phyloP scores from a whole-genome alignment of 2,797 vertebrate genomes.

The Pachyuromys duprasi region DNA sequence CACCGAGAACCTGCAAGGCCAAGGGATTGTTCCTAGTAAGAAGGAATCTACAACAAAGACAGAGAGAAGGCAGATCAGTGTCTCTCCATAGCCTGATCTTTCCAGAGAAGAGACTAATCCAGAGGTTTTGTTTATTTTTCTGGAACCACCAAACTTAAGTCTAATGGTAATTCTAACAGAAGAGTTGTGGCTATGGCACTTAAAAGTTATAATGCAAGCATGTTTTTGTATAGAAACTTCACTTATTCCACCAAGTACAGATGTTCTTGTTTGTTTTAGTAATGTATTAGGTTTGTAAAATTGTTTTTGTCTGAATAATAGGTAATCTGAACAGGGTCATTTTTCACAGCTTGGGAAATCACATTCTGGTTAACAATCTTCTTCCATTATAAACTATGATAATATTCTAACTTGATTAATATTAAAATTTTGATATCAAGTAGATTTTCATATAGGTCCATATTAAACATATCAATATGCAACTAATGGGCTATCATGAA shows the following conservation, averaged over 20 bases:
- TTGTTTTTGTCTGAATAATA: conserved; percentile 33
- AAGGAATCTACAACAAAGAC: conserved; percentile 24
- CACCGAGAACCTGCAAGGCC: neutral
- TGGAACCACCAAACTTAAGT: conserved; percentile 12
- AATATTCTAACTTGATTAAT: conserved; percentile 52
- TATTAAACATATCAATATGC: conserved; percentile 26
- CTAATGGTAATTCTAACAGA: conserved; percentile 28
- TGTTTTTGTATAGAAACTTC: conserved; percentile 21
- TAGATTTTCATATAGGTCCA: conserved; percentile 51
- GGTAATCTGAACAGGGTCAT: conserved; percentile 7
- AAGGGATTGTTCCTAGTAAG: neutral
- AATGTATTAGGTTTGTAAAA: conserved; percentile 19
- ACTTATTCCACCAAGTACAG: conserved; percentile 31
- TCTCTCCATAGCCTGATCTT: neutral
- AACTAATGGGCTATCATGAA: conserved; percentile 4
- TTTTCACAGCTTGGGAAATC: conserved; percentile 35
- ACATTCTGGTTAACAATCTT: neutral
- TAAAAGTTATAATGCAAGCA: conserved; percentile 39
- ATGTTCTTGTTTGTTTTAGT: conserved; percentile 12
- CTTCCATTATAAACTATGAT: neutral
- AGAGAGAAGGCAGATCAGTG: neutral
- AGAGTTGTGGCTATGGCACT: neutral
- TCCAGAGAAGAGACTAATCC: neutral
- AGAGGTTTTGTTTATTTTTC: conserved; percentile 41
- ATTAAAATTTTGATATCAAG: neutral